A percentile compares a stretch with the other conserved stretches of the same genome.
These are phyloP conservation scores for Sebastes dallii DNA, from an alignment of 2,797 vertebrate genomes.

Conservation along the genomic window DNA sequence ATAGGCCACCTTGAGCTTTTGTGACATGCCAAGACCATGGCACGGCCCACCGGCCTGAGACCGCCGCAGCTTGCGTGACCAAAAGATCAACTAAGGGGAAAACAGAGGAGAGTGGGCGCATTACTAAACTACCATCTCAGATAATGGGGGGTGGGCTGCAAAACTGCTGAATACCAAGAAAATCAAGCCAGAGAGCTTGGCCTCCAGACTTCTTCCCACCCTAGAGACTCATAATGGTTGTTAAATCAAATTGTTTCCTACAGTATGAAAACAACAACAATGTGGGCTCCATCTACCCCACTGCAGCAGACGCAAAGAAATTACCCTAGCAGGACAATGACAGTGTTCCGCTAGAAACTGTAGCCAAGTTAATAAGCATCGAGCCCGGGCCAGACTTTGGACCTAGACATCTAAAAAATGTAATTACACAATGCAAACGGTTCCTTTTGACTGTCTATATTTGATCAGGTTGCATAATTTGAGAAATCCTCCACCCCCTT, in stretches of 20 bases:
- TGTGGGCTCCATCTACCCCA: conserved; percentile 2
- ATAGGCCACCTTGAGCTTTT: conserved; percentile 50
- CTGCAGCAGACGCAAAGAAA: conserved; percentile 41
- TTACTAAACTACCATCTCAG: conserved; percentile 1
- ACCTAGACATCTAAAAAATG: background rate
- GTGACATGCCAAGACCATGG: conserved; percentile 33
- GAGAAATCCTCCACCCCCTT: background rate
- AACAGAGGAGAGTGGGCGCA: background rate
- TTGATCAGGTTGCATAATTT: background rate
- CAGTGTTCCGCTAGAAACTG: conserved; percentile 9
- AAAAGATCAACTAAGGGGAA: background rate
- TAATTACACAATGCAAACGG: background rate
- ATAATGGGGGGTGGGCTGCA: background rate
- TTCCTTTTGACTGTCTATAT: background rate
- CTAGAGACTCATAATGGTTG: conserved; percentile 15
- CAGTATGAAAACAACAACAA: conserved; percentile 30
- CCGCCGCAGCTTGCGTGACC: background rate
- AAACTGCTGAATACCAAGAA: conserved; percentile 33
- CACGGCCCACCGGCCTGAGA: background rate
- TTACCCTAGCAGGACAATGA: conserved; percentile 24
- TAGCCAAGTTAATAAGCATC: conserved; percentile 55
- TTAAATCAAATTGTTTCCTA: conserved; percentile 36
- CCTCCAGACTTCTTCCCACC: conserved; percentile 12
- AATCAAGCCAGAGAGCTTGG: conserved; percentile 26
- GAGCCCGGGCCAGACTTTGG: conserved; percentile 8